These are phyloP conservation scores for Drosophila falleni DNA, from an alignment of 2,888 invertebrate species.

Conservation along the genomic window DNA sequence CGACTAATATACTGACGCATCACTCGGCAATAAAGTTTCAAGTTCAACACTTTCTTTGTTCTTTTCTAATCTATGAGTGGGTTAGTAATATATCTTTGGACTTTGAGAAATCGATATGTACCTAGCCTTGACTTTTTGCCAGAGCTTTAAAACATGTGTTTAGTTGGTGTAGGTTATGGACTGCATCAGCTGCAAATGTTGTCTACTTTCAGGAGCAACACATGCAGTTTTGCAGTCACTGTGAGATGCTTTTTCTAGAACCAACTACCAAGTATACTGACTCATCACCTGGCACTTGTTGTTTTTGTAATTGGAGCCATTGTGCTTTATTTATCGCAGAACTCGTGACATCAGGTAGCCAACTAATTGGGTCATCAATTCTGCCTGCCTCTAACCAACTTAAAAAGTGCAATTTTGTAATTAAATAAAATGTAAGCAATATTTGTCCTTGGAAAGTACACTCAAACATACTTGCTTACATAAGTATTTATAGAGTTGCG, in stretches of 20 bases:
- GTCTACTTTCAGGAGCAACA: not conserved
- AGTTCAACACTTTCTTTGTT: not conserved
- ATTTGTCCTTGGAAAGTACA: not conserved
- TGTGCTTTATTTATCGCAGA: conserved; percentile 38
- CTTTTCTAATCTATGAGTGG: not conserved
- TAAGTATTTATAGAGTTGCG: conserved; percentile 12
- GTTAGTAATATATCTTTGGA: conserved; percentile 2
- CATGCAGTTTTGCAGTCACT: conserved; percentile 16
- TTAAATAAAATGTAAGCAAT: not conserved
- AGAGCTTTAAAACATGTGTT: conserved; percentile 6
- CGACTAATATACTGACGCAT: conserved; percentile 43
- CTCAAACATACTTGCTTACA: not conserved
- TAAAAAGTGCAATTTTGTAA: not conserved
- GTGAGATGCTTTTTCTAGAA: not conserved
- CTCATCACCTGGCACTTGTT: conserved; percentile 42
- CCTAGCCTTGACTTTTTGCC: conserved; percentile 59
- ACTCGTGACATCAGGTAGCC: conserved; percentile 45
- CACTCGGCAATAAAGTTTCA: conserved; percentile 22
- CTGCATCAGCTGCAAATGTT: conserved; percentile 33
- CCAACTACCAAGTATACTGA: conserved; percentile 32
- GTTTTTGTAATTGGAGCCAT: conserved; percentile 58
- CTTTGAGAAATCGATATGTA: conserved; percentile 59
- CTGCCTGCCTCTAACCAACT: not conserved
- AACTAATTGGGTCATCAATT: conserved; percentile 63
- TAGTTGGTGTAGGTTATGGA: conserved; percentile 2